Evolutionary conservation across 2,888 invertebrate genomes (phyloP).

Genomic region (Bugula neritina): DNA sequence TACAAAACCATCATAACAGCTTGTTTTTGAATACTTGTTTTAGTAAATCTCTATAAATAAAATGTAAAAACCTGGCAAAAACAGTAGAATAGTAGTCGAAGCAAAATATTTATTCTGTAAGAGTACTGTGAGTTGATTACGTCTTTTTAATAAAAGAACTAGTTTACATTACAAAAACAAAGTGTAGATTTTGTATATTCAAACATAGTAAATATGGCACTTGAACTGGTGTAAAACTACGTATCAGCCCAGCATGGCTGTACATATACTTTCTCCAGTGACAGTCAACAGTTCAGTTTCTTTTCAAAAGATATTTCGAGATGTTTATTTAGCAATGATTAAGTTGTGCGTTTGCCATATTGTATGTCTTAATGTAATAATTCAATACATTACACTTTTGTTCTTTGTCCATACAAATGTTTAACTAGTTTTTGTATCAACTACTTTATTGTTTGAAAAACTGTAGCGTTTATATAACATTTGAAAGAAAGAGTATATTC

Average conservation of each 20-base stretch:
- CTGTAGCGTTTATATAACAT: constrained; percentile 9
- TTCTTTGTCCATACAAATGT: constrained; percentile 13
- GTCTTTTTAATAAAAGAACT: background rate
- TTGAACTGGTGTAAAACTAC: background rate
- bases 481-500: background rate
- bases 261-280: background rate
- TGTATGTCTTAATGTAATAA: constrained; percentile 17
- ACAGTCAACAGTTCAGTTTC: background rate
- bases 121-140: background rate
- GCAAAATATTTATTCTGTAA: background rate
- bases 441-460: background rate
- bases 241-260: background rate
- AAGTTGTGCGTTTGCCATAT: constrained; percentile 13
- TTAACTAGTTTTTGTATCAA: constrained; percentile 26
- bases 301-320: background rate
- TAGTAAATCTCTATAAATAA: too few relatives aligned
- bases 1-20: too few relatives aligned
- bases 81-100: too few relatives aligned
- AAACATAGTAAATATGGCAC: background rate
- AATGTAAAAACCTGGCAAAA: too few relatives aligned
- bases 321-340: background rate
- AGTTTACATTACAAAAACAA: background rate
- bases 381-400: constrained; percentile 25
- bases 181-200: background rate
- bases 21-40: too few relatives aligned